Evolutionary conservation across 1,140 invertebrate species (phyloP).

Genomic region (Holotrichia oblita): DNA sequence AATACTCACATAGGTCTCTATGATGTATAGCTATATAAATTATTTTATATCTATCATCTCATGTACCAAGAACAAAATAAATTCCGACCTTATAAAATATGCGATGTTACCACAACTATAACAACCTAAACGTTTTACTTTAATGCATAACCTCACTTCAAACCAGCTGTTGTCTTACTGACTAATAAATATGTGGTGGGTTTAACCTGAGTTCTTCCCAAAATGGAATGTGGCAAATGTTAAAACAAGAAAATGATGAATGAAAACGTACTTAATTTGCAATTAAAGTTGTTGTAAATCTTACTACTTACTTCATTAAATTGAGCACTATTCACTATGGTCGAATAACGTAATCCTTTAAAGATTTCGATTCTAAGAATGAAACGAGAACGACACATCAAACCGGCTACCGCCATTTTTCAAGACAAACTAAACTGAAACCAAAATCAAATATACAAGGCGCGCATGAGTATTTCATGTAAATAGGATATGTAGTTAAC

Average conservation of each 20-base stretch:
- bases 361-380: conserved; percentile 54
- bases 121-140: neutral
- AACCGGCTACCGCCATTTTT: conserved; percentile 56
- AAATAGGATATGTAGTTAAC: neutral
- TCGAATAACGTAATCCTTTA: conserved; percentile 52
- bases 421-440: conserved; percentile 37
- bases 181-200: neutral
- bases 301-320: conserved; percentile 56
- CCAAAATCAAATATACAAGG: conserved; percentile 37
- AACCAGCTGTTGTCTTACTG: neutral
- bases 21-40: too few relatives aligned
- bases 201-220: conserved; percentile 1
- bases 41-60: too few relatives aligned
- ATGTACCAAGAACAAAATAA: neutral
- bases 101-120: neutral
- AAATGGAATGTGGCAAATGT: neutral
- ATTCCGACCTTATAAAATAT: neutral
- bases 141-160: conserved; percentile 33
- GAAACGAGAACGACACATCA: conserved; percentile 55
- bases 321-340: conserved; percentile 50
- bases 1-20: neutral
- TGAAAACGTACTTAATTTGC: conserved; percentile 44
- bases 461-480: conserved; percentile 35
- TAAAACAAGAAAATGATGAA: conserved; percentile 27
- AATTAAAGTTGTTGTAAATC: conserved; percentile 23